Percentiles rank a stretch among this genome's conserved stretches.
These are phyloP conservation scores for Neopelma chrysocephalum DNA, from an alignment of 2,797 vertebrate species.

Conservation along the genomic window DNA sequence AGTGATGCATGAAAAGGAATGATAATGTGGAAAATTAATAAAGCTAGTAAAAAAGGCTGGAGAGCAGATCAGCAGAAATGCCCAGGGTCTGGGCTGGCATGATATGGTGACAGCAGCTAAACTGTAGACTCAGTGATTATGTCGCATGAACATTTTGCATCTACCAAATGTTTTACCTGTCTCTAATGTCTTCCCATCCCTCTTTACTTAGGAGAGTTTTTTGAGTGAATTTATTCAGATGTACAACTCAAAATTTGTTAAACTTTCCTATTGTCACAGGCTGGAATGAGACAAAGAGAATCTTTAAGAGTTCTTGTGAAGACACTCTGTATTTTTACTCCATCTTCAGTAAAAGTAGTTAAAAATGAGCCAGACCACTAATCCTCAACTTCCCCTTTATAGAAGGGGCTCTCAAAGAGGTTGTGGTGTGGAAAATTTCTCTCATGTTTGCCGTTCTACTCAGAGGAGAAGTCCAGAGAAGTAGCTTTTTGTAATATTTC, in stretches of 20 bases:
- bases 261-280: background rate
- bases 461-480: background rate
- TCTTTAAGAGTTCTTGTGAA: background rate
- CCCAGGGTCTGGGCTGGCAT: background rate
- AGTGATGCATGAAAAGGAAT: conserved; percentile 15
- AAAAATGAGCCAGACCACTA: background rate
- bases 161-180: background rate
- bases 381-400: background rate
- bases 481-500: background rate
- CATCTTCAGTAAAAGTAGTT: background rate
- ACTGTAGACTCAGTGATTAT: background rate
- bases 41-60: background rate
- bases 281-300: background rate
- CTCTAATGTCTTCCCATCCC: background rate
- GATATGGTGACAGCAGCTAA: background rate
- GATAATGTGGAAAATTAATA: background rate
- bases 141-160: background rate
- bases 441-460: background rate
- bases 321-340: background rate
- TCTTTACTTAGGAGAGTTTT: background rate
- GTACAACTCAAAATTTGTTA: background rate
- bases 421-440: background rate
- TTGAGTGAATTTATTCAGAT: background rate
- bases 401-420: background rate
- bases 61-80: background rate